Evolutionary conservation across 2,888 invertebrate species (phyloP).

Genomic region (Allygus modestus): DNA sequence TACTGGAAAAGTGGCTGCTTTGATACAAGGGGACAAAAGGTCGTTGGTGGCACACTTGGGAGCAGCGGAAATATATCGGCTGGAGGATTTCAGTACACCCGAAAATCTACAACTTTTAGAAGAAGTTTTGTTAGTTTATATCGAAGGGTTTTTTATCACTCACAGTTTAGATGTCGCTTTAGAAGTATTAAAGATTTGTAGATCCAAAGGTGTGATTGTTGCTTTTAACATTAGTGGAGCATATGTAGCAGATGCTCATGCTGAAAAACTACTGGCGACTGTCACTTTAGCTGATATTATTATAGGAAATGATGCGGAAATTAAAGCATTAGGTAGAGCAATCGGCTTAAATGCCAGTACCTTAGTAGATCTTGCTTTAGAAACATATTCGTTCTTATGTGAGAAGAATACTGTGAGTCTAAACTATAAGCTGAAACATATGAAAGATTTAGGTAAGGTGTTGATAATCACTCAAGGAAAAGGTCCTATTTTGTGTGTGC

Average conservation of each 20-base stretch:
- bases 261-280: conserved; percentile 74
- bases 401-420: conserved; percentile 5
- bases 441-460: conserved; percentile 74
- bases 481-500: conserved; percentile 76
- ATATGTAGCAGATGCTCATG: conserved; percentile 76
- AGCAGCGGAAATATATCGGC: conserved; percentile 59
- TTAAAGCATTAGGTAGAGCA: conserved; percentile 73
- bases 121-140: conserved; percentile 73
- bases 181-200: conserved; percentile 75
- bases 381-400: conserved; percentile 3
- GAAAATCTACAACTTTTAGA: conserved; percentile 50
- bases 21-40: conserved; percentile 55
- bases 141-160: conserved; percentile 80
- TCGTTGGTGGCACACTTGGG: conserved; percentile 61
- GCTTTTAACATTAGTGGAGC: conserved; percentile 78
- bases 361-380: conserved; percentile 13
- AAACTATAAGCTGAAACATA: conserved; percentile 47
- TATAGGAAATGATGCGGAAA: conserved; percentile 79
- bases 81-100: conserved; percentile 19
- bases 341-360: conserved; percentile 4
- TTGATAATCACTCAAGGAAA: conserved; percentile 82
- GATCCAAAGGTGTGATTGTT: conserved; percentile 73
- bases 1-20: conserved; percentile 58
- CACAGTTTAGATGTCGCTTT: conserved; percentile 75
- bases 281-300: conserved; percentile 76